Conservation (phyloP, 2,797 vertebrate species). For the Poecilia gillii region DNA sequence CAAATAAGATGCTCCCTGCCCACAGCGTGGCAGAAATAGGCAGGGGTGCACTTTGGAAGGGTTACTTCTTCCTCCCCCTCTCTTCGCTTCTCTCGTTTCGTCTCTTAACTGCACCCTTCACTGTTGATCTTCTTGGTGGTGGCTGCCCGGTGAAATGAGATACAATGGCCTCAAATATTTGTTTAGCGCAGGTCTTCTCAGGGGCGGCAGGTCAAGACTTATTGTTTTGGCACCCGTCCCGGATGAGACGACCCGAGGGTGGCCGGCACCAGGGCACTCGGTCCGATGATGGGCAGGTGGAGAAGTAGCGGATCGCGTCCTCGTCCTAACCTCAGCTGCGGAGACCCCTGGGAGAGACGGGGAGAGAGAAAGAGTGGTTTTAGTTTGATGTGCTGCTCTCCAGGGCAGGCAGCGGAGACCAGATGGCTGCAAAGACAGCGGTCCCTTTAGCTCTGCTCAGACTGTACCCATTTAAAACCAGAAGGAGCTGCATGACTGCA, state of each 20-base stretch:
- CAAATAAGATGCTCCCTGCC: slow-evolving; percentile 82
- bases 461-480: slow-evolving; percentile 54
- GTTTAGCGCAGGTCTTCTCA: slow-evolving; percentile 58
- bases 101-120: slow-evolving; percentile 59
- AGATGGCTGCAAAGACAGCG: slow-evolving; percentile 63
- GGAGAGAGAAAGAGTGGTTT: slow-evolving; percentile 53
- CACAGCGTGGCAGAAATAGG: slow-evolving; percentile 81
- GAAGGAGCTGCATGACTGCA: slow-evolving; percentile 44
- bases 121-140: slow-evolving; percentile 65
- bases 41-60: slow-evolving; percentile 72
- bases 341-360: slow-evolving; percentile 48
- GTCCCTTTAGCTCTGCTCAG: slow-evolving; percentile 47
- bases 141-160: slow-evolving; percentile 65
- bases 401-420: slow-evolving; percentile 38
- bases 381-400: slow-evolving; percentile 48
- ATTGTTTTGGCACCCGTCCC: slow-evolving; percentile 62
- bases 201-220: slow-evolving; percentile 56
- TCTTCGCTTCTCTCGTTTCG: slow-evolving; percentile 54
- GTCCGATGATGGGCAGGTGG: slow-evolving; percentile 59
- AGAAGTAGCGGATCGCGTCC: slow-evolving; percentile 56
- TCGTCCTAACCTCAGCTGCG: slow-evolving; percentile 65
- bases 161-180: slow-evolving; percentile 80
- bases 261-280: slow-evolving; percentile 67
- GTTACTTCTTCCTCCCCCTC: slow-evolving; percentile 66
- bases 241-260: slow-evolving; percentile 69